These are phyloP conservation scores for Eulemur rufifrons DNA, from an alignment of 2,113 vertebrate genomes.

Conservation along the genomic window DNA sequence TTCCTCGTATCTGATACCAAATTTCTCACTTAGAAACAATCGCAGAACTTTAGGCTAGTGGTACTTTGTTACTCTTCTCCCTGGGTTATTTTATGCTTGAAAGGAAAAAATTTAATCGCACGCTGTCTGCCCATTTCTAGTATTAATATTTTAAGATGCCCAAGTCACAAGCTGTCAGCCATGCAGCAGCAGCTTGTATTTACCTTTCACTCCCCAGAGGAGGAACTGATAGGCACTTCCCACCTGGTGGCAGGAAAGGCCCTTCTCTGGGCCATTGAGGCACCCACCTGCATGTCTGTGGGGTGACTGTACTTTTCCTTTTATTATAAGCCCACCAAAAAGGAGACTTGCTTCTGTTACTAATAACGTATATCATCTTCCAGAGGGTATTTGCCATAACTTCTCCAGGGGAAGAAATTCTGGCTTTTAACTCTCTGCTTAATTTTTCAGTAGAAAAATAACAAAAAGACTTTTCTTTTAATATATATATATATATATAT, in stretches of 20 bases:
- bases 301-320: neutral
- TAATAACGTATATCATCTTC: fast-evolving
- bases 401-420: neutral
- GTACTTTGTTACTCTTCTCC: neutral
- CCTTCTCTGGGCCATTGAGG: too few species aligned
- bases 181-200: neutral
- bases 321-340: neutral
- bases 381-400: neutral
- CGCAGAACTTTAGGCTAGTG: neutral
- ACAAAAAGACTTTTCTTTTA: neutral
- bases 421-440: neutral
- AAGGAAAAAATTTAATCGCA: neutral
- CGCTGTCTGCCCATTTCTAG: neutral
- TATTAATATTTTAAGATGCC: neutral
- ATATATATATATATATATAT: too few species aligned
- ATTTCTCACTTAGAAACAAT: neutral
- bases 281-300: fast-evolving
- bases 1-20: neutral
- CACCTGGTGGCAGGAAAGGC: neutral
- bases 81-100: neutral
- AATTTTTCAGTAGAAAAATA: neutral
- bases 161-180: neutral
- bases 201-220: neutral
- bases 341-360: neutral
- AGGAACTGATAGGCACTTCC: neutral